These are phyloP conservation scores for Lepeophtheirus nordmannii DNA, from an alignment of 2,888 invertebrate genomes.

Conservation along the genomic window DNA sequence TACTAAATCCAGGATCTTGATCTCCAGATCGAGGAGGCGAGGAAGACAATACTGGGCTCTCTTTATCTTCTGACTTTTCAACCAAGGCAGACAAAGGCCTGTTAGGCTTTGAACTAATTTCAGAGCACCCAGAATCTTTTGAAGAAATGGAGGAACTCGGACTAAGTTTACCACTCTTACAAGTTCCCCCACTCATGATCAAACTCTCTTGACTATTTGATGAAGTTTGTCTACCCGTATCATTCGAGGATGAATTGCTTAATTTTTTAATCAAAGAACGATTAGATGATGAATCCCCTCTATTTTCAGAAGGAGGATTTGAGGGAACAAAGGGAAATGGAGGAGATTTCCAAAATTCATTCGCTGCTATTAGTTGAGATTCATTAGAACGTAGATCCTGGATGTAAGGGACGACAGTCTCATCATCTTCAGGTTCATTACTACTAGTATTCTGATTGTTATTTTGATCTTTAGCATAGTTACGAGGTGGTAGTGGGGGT, in stretches of 20 bases:
- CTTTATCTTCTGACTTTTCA: not conserved
- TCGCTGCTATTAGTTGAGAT: not conserved
- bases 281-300: not conserved
- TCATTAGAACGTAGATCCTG: not conserved
- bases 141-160: slow-evolving; percentile 22
- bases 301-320: not conserved
- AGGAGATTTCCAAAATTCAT: slow-evolving; percentile 19
- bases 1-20: slow-evolving; percentile 22
- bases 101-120: not conserved
- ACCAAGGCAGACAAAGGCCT: slow-evolving; percentile 12
- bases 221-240: too few relatives aligned
- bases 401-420: too few relatives aligned
- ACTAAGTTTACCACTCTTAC: slow-evolving; percentile 23
- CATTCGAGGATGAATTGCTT: too few relatives aligned
- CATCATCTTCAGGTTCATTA: not conserved
- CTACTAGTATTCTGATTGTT: not conserved
- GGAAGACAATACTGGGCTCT: not conserved
- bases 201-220: not conserved
- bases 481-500: slow-evolving; percentile 3
- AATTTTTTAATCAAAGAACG: not conserved
- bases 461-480: not conserved
- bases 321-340: slow-evolving; percentile 5
- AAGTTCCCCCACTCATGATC: not conserved
- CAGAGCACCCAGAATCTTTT: slow-evolving; percentile 22
- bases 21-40: slow-evolving; percentile 14